phyloP scores from a whole-genome alignment of 2,888 invertebrate species.

The Drosophila austrosaltans region DNA sequence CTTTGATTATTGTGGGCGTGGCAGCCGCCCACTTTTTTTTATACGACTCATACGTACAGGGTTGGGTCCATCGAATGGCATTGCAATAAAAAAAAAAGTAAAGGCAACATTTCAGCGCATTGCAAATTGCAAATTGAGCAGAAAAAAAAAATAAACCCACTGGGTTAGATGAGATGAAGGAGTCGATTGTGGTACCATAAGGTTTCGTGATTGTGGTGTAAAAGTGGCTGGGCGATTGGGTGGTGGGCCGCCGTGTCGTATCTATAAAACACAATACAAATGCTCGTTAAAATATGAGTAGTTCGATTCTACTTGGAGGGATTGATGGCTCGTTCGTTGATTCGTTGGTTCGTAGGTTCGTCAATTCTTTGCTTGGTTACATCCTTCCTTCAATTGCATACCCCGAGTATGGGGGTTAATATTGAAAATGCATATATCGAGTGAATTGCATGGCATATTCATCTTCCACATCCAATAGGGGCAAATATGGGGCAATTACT shows the following conservation, averaged over 20 bases:
- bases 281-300: constrained; percentile 51
- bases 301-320: constrained; percentile 29
- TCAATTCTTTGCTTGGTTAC: background rate
- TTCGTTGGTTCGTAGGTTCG: background rate
- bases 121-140: constrained; percentile 59
- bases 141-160: constrained; percentile 30
- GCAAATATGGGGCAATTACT: background rate
- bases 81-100: constrained; percentile 10
- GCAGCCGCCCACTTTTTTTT: constrained; percentile 3
- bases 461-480: background rate
- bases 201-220: background rate
- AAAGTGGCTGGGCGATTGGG: background rate
- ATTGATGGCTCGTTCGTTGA: constrained; percentile 10
- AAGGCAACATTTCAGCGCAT: constrained; percentile 43
- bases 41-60: background rate
- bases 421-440: background rate
- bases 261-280: constrained; percentile 34
- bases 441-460: background rate
- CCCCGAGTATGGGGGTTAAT: no score
- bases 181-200: background rate
- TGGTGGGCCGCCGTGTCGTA: background rate
- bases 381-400: background rate
- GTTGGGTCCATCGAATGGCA: constrained; percentile 7
- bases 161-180: background rate
- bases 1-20: constrained; percentile 54